phyloP scores from a whole-genome alignment of 2,797 vertebrate genomes.

The Cygnus olor region DNA sequence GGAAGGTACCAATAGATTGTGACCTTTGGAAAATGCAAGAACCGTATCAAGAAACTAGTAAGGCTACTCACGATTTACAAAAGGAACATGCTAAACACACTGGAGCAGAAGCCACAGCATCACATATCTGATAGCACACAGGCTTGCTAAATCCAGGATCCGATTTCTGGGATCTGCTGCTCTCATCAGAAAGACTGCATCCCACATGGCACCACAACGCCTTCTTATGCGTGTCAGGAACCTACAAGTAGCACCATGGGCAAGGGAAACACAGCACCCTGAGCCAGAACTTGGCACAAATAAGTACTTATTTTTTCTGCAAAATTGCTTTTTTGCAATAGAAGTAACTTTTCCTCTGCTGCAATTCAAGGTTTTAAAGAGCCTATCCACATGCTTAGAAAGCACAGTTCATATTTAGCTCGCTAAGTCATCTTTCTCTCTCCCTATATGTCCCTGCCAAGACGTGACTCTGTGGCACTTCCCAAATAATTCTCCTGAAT shows the following conservation, averaged over 20 bases:
- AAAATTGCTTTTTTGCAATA: not conserved
- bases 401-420: constrained; percentile 49
- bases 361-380: not conserved
- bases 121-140: fast-evolving
- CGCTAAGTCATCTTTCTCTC: not conserved
- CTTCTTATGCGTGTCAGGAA: not conserved
- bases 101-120: not conserved
- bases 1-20: not conserved
- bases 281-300: not conserved
- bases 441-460: constrained; percentile 37
- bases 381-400: constrained; percentile 22
- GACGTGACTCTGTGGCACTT: constrained; percentile 49
- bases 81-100: not conserved
- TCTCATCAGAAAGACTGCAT: not conserved
- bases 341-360: not conserved
- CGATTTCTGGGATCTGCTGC: not conserved
- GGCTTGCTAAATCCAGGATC: not conserved
- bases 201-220: not conserved
- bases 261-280: not conserved
- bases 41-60: not conserved
- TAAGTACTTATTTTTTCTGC: not conserved
- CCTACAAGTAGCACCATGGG: fast-evolving
- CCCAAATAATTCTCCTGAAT: constrained; percentile 58
- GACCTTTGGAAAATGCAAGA: not conserved
- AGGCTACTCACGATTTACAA: not conserved